phyloP scores from a whole-genome alignment of 2,113 vertebrate species.

The Tetrao urogallus region DNA sequence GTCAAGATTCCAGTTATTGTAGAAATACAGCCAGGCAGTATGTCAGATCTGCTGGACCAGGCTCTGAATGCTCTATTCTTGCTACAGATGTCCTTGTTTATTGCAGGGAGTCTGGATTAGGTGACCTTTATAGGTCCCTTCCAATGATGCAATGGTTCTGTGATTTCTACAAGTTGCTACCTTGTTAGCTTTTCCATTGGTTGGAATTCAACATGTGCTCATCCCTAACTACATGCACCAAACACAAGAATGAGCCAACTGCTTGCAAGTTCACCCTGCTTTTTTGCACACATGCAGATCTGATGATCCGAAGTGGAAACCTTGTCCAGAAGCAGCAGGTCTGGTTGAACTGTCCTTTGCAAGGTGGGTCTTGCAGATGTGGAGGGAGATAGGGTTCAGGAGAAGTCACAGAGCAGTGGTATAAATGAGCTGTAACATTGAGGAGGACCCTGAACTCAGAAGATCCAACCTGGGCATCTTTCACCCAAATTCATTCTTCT shows the following conservation, averaged over 20 bases:
- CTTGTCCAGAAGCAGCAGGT: background rate
- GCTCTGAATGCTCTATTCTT: too few species aligned
- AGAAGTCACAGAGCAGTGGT: background rate
- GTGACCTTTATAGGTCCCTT: too few species aligned
- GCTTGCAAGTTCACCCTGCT: background rate
- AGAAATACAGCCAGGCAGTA: background rate
- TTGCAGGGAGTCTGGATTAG: too few species aligned
- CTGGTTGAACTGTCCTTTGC: background rate
- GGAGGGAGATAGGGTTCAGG: rapidly evolving
- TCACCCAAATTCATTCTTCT: background rate
- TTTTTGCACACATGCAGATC: background rate
- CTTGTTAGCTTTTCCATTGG: too few species aligned
- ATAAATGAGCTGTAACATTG: background rate
- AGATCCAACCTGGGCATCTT: background rate
- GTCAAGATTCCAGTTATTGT: background rate
- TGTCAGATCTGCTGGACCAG: background rate
- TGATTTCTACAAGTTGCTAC: background rate
- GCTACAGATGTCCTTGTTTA: too few species aligned
- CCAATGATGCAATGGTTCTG: too few species aligned
- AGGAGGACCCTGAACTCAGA: background rate
- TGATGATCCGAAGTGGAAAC: background rate
- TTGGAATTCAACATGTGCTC: background rate
- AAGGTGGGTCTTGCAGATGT: background rate
- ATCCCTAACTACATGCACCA: background rate
- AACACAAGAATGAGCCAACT: background rate